Evolutionary conservation across 37 sponge, comb jelly and placozoan species (phyloP).

Genomic region (Sycon ciliatum): DNA sequence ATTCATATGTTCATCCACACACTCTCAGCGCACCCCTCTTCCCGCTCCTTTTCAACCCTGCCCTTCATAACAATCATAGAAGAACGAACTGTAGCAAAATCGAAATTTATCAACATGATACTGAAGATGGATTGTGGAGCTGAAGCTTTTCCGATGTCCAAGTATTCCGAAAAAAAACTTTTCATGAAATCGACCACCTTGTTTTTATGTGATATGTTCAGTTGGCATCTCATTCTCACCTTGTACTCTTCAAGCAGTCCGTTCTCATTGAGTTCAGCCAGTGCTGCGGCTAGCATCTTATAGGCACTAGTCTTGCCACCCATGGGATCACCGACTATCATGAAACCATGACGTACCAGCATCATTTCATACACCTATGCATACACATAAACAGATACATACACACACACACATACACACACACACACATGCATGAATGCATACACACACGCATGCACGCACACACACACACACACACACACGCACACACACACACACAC

Average conservation of each 20-base stretch:
- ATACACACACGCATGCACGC: neutral
- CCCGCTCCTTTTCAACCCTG: too few species aligned
- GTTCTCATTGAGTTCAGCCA: conserved; percentile 73
- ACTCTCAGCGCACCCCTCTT: too few species aligned
- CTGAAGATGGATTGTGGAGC: too few species aligned
- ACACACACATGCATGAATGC: too few species aligned
- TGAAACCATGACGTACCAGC: conserved; percentile 96
- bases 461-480: conserved; percentile 18
- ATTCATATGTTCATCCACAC: too few species aligned
- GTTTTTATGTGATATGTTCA: too few species aligned
- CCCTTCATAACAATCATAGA: too few species aligned
- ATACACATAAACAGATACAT: neutral
- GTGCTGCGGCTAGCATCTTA: conserved; percentile 75
- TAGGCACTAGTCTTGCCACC: conserved; percentile 92
- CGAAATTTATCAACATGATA: too few species aligned
- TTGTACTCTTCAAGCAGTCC: conserved; percentile 89
- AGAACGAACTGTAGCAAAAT: too few species aligned
- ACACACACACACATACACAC: conserved; percentile 12
- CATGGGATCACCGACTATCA: conserved; percentile 96
- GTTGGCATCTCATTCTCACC: conserved; percentile 12
- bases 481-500: conserved; percentile 25
- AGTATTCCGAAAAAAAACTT: too few species aligned
- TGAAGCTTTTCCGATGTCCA: too few species aligned
- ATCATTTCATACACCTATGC: conserved; percentile 96
- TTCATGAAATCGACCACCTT: too few species aligned